Conservation (phyloP, 2,888 invertebrate genomes). For the Boloria euphrosyne region DNA sequence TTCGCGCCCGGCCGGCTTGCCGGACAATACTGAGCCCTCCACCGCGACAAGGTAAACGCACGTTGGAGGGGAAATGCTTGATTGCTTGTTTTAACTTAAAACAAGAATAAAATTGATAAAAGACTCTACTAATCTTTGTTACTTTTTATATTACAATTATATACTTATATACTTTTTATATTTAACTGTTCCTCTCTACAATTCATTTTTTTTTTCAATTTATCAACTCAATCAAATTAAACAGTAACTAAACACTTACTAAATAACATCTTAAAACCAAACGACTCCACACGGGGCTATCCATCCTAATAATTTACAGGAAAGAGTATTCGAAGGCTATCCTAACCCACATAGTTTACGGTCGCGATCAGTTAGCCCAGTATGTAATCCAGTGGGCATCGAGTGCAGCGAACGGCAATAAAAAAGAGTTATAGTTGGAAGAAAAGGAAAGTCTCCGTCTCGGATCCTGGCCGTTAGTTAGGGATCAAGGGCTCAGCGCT, state of each 20-base stretch:
- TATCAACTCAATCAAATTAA: background rate
- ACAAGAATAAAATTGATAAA: no score
- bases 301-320: conserved; percentile 27
- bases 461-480: conserved; percentile 72
- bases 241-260: background rate
- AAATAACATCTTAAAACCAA: conserved; percentile 20
- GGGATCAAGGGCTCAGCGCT: conserved; percentile 79
- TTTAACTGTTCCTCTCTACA: no score
- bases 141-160: no score
- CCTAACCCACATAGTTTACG: conserved; percentile 38
- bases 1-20: no score
- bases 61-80: no score
- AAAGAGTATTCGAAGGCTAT: conserved; percentile 40
- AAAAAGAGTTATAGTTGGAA: conserved; percentile 83
- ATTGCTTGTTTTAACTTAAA: no score
- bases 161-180: no score
- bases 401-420: conserved; percentile 73
- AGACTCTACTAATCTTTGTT: no score
- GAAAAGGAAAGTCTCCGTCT: conserved; percentile 79
- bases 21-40: no score
- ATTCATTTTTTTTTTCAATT: no score
- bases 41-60: no score
- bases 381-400: conserved; percentile 73
- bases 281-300: conserved; percentile 15
- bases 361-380: conserved; percentile 47